Evolutionary conservation across 2,888 invertebrate species (phyloP), one percentile per base, ranked within the genome.

Genomic region (Deilephila porcellus): DNA sequence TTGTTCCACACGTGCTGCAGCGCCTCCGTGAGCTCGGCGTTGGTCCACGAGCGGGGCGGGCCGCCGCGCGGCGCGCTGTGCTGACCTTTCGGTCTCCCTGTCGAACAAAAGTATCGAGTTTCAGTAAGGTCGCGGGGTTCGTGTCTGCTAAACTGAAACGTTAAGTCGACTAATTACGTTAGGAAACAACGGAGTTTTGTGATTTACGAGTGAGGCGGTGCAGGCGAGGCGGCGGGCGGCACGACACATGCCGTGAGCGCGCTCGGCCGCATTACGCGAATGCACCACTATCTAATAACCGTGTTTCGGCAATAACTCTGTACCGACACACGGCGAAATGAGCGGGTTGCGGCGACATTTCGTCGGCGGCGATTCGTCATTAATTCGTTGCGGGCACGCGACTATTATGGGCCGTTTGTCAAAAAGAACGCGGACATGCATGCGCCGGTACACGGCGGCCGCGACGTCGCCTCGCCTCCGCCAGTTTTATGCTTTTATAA

Each of bases 1-100:
- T 98, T 98, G 92, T 98, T 98, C 98, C 98, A 98, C n/a, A 98
- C 98, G 91, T 98, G 98, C 86, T 98, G 98, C 72, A 98, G 95
- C 2, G 98, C 98, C 91, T 98, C 97, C 72, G 98, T 98, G 72
- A 98, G 95, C 86, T 98, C 98, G 59, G 97, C 97, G 92, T 98
- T 98, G 77, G 98, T 98, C 98, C 98, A 98, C 1, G 98, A 98
- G 73, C 98, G 95, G 0, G 98, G 98, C 17, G 98, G 98, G 17
- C 98, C 98, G 34, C 98, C 98, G 80, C 98, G 95, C 34, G 98
- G 98, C 60, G 98, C 98, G 83, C 98, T 98, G 93, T 98, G 98
- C 86, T 98, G 98, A 67, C 98, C 98, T 88, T 98, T 98, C 73
- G 98, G 98, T 85, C 98, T 95, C 85, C 97, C 97, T 96, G 95